Conservation (phyloP, 2,113 vertebrate species). For the Dasypus novemcinctus region DNA sequence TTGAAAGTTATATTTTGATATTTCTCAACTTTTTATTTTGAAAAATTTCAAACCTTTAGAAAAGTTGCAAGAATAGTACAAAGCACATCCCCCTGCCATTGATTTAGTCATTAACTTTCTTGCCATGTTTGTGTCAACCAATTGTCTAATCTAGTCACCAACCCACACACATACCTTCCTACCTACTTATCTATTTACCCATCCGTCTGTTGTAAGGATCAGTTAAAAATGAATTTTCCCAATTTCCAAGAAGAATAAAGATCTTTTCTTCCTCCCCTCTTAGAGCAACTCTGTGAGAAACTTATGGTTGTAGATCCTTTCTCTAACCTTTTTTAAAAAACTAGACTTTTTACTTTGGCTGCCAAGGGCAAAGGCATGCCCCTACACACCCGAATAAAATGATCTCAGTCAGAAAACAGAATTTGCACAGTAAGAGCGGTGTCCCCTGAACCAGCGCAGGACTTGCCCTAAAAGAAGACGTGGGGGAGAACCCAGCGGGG, state of each 20-base stretch:
- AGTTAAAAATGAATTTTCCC: background rate
- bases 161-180: too few relatives aligned
- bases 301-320: background rate
- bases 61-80: background rate
- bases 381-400: background rate
- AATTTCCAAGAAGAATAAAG: background rate
- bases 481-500: too few relatives aligned
- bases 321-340: background rate
- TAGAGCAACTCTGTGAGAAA: background rate
- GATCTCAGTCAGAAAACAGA: background rate
- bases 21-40: slow-evolving; percentile 12
- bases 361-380: background rate
- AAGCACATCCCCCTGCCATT: background rate
- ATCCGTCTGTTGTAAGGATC: background rate
- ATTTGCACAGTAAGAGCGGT: background rate
- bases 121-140: background rate
- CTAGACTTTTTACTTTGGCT: slow-evolving; percentile 1
- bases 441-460: too few relatives aligned
- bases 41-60: background rate
- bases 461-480: too few relatives aligned
- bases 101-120: background rate
- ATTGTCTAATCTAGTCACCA: background rate
- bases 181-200: too few relatives aligned
- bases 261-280: background rate
- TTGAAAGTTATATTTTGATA: background rate